Percentiles rank a stretch among this genome's conserved stretches.
These are phyloP conservation scores for Ambastaia sidthimunki DNA, from an alignment of 2,797 vertebrate species.

Conservation along the genomic window DNA sequence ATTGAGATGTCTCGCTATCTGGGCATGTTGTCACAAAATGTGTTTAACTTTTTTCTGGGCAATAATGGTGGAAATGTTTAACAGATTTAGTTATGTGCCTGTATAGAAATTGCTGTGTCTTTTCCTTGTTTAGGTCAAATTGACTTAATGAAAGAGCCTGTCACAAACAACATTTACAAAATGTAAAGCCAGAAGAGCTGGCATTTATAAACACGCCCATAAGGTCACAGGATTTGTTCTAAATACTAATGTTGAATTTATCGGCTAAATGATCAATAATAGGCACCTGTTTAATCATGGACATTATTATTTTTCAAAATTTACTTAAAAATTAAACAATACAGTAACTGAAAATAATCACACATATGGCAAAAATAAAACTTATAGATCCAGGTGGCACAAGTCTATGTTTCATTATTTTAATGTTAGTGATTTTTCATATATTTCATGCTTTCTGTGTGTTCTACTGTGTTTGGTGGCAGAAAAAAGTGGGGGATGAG, in stretches of 20 bases:
- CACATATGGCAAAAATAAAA: neutral
- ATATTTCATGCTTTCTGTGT: neutral
- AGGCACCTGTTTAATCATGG: conserved; percentile 7
- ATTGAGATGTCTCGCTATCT: too few species aligned
- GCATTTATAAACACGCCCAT: neutral
- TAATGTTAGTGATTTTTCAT: too few species aligned
- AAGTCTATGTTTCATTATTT: neutral
- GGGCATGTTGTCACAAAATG: too few species aligned
- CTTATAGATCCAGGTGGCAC: conserved; percentile 7
- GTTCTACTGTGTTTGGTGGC: neutral
- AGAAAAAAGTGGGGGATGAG: conserved; percentile 65
- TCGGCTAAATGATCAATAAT: conserved; percentile 25
- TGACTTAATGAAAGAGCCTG: neutral
- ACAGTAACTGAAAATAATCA: conserved; percentile 33
- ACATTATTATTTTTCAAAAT: too few species aligned
- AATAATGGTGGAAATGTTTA: too few species aligned
- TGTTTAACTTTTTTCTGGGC: too few species aligned
- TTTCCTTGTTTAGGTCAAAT: neutral
- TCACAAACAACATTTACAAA: neutral
- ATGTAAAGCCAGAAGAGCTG: neutral
- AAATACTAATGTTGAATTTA: neutral
- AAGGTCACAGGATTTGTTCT: neutral
- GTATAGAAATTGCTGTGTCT: too few species aligned
- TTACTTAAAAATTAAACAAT: conserved; percentile 62
- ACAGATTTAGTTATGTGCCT: too few species aligned